phyloP scores from a whole-genome alignment of 2,113 vertebrate genomes.

The Prunella fulvescens region DNA sequence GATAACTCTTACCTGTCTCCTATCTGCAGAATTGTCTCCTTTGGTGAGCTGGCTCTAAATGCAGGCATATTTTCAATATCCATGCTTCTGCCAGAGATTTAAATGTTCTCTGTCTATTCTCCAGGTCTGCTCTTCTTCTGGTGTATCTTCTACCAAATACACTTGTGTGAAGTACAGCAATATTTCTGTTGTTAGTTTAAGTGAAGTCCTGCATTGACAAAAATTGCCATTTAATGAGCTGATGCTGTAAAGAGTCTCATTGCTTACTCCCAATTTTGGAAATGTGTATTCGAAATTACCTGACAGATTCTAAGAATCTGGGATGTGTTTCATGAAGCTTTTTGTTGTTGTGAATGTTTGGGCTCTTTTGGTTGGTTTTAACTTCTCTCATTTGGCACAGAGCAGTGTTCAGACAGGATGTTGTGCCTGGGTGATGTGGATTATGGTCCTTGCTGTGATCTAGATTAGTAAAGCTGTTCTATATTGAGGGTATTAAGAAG shows the following conservation, averaged over 20 bases:
- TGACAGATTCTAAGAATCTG: not conserved
- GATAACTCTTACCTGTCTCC: not conserved
- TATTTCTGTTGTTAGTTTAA: not conserved
- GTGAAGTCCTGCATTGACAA: not conserved
- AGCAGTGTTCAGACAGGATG: not conserved
- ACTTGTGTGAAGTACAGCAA: not conserved
- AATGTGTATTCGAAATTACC: not conserved
- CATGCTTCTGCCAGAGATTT: not conserved
- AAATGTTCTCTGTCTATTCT: not conserved
- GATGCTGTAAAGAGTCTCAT: not conserved
- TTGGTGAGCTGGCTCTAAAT: not conserved
- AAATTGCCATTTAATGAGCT: not conserved
- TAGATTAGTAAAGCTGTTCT: not conserved
- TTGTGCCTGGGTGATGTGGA: not conserved
- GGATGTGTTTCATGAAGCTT: not conserved
- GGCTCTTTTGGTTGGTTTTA: not conserved
- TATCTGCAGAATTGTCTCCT: not conserved
- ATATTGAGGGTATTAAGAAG: not conserved
- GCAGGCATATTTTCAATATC: not conserved
- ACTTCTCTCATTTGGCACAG: not conserved
- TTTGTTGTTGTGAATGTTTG: not conserved
- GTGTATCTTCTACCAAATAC: not conserved
- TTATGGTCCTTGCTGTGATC: not conserved
- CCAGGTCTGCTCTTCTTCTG: not conserved
- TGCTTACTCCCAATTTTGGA: not conserved